Conservation (phyloP, 1,140 invertebrate species). For the Neelides sp. region DNA sequence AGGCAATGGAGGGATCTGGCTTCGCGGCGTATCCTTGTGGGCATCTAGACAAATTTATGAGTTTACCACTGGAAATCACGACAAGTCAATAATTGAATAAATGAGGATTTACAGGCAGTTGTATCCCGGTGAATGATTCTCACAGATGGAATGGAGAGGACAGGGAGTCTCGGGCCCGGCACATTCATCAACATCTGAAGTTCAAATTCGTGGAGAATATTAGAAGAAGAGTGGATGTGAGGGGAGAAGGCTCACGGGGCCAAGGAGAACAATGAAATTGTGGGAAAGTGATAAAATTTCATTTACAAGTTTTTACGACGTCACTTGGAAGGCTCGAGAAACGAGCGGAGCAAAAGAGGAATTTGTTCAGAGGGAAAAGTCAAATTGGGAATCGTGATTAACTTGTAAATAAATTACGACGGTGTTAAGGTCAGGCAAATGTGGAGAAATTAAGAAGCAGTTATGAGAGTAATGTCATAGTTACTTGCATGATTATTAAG, state of each 20-base stretch:
- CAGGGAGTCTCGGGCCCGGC: slow-evolving; percentile 64
- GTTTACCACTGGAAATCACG: too few species aligned
- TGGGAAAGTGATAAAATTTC: too few species aligned
- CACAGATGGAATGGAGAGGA: slow-evolving; percentile 69
- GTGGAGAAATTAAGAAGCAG: not conserved
- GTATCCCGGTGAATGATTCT: slow-evolving; percentile 72
- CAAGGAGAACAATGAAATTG: not conserved
- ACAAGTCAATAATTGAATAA: too few species aligned
- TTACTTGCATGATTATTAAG: not conserved
- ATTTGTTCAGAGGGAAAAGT: too few species aligned
- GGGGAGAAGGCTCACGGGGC: not conserved
- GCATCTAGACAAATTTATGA: too few species aligned
- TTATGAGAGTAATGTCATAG: not conserved
- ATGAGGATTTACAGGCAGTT: too few species aligned
- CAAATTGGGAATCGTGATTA: too few species aligned
- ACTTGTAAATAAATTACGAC: too few species aligned
- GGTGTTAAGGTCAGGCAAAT: too few species aligned
- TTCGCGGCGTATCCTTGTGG: slow-evolving; percentile 74
- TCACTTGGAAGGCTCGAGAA: too few species aligned
- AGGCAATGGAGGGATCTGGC: slow-evolving; percentile 65
- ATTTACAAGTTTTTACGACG: too few species aligned
- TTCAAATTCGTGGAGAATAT: not conserved
- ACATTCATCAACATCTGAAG: slow-evolving; percentile 80
- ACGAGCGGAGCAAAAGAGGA: too few species aligned
- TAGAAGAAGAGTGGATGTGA: not conserved